phyloP scores from a whole-genome alignment of 2,888 invertebrate genomes.

The Limnephilus rhombicus region DNA sequence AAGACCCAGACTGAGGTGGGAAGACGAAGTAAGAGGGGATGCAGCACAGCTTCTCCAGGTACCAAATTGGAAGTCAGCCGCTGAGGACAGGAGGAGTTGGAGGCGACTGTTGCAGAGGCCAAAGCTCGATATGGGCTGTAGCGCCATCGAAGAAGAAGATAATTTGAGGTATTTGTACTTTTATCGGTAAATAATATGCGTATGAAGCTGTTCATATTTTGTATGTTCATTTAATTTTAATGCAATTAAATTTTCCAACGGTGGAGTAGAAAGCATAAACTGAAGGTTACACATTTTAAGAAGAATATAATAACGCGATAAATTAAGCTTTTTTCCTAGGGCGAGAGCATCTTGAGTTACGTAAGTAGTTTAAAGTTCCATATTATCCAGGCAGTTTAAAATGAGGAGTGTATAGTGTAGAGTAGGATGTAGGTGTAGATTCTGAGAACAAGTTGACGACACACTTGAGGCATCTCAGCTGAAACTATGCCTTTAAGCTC shows the following conservation, averaged over 20 bases:
- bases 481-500: slow-evolving; percentile 17
- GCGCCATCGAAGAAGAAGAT: no score
- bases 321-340: neutral
- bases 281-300: neutral
- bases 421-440: neutral
- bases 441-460: neutral
- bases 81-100: no score
- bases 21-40: no score
- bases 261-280: neutral
- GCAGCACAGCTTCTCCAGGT: no score
- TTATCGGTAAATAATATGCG: no score
- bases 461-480: slow-evolving; percentile 9
- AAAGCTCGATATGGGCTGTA: no score
- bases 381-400: neutral
- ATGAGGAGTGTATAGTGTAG: neutral
- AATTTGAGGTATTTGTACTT: no score
- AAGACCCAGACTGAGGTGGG: no score
- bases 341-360: neutral
- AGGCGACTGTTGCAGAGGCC: no score
- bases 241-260: neutral
- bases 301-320: neutral
- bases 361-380: neutral
- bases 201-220: no score
- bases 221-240: neutral
- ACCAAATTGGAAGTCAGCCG: no score